Evolutionary conservation across 2,113 vertebrate species (phyloP), one percentile per base, ranked within the genome.

Genomic region (Trinectes maculatus): DNA sequence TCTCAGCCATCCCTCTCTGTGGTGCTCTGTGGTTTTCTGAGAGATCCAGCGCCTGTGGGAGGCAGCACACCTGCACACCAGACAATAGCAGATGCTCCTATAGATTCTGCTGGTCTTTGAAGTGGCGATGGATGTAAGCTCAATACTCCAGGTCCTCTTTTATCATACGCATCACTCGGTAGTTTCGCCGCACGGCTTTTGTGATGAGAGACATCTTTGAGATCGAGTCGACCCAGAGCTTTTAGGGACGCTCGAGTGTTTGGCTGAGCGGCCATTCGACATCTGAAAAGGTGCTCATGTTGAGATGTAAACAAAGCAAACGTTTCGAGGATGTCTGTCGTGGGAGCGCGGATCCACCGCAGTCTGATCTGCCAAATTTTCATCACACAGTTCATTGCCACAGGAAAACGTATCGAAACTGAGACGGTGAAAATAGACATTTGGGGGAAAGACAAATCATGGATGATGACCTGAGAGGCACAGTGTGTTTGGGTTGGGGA

Each of bases 11-110:
- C 31, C 78, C 55, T 68, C 56, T 60, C 51, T 12, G 26, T 29
- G 39, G 43, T 58, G 73, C 28, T 44, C 65, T 61, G 57, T 40
- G 67, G 79, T 40, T 69, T 80, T 68, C 49, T 42, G 51, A 65
- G 78, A 57, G 56, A 70, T 77, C 37, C 53, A 70, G 47, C 75
- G 66, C 80, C 79, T n/a, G 60, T 76, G 72, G 60, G 61, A 87
- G 67, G 72, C 55, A 72, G 74, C 82, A 61, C 93, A 93, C 92
- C 93, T 93, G 92, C 85, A 61, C 66, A 7, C 9, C 66, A 80
- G 82, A 90, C 90, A 91, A 90, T 86, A 46, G 63, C 11, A 53
- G 33, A 36, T 19, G 29, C 78, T 86, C 60, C 80, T 76, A 83
- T 71, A 77, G 81, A 86, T 60, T 63, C 75, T 70, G 60, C 39